Conservation (phyloP, 1,140 invertebrate genomes). For the Leptinotarsa undecemlineata region DNA sequence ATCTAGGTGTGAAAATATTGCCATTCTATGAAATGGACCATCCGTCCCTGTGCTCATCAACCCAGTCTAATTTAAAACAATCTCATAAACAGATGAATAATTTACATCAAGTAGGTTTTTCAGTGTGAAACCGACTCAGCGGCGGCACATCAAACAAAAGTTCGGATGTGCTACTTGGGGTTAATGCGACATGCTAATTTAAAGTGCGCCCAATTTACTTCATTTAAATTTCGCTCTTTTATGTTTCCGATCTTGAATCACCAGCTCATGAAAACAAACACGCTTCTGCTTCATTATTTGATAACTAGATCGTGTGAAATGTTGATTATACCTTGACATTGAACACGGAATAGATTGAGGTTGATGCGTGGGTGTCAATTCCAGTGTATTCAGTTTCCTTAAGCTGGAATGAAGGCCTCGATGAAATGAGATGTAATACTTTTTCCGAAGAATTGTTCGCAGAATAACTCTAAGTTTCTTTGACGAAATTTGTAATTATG, state of each 20-base stretch:
- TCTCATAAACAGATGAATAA: conserved; percentile 43
- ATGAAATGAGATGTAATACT: too few relatives aligned
- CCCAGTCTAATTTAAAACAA: conserved; percentile 40
- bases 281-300: background rate
- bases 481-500: too few relatives aligned
- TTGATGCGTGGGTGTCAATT: too few relatives aligned
- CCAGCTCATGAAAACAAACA: conserved; percentile 6
- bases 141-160: conserved; percentile 41
- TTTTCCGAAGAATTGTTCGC: too few relatives aligned
- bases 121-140: conserved; percentile 30
- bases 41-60: conserved; percentile 25
- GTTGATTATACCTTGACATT: conserved; percentile 12
- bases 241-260: conserved; percentile 31
- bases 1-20: background rate
- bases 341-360: background rate
- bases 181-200: conserved; percentile 46
- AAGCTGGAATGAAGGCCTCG: too few relatives aligned
- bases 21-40: background rate
- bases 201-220: conserved; percentile 45
- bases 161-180: conserved; percentile 38
- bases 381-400: too few relatives aligned
- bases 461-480: too few relatives aligned
- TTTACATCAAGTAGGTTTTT: conserved; percentile 40
- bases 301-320: background rate
- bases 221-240: conserved; percentile 41